Percentiles rank a stretch among this genome's conserved stretches.
phyloP scores from a whole-genome alignment of 2,888 invertebrate genomes.

The Corbicula japonica region DNA sequence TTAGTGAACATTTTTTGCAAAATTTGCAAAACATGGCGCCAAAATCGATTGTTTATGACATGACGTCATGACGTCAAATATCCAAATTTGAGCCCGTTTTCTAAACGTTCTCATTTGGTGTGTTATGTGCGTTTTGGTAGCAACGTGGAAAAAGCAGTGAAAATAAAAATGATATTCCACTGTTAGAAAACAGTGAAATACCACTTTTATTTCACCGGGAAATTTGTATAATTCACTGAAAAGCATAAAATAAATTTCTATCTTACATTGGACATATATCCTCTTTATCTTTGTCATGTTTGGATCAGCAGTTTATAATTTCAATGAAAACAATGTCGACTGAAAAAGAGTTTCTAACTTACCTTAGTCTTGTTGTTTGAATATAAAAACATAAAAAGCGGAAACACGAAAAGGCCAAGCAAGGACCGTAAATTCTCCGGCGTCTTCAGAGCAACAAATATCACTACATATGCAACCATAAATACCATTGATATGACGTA shows the following conservation, averaged over 20 bases:
- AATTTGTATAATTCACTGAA: not conserved
- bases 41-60: too few relatives aligned
- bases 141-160: too few relatives aligned
- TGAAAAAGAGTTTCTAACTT: not conserved
- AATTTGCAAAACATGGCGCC: too few relatives aligned
- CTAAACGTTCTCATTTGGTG: too few relatives aligned
- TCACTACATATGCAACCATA: constrained; percentile 18
- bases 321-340: not conserved
- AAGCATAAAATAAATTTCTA: not conserved
- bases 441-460: constrained; percentile 21
- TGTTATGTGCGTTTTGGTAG: too few relatives aligned
- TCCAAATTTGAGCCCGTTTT: too few relatives aligned
- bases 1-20: too few relatives aligned
- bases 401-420: constrained; percentile 54
- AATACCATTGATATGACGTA: constrained; percentile 18
- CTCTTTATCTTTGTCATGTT: not conserved
- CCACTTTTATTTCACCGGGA: not conserved
- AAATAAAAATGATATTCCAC: too few relatives aligned
- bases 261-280: not conserved
- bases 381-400: constrained; percentile 42
- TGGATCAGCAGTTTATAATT: not conserved
- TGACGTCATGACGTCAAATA: too few relatives aligned
- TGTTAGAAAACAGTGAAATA: not conserved
- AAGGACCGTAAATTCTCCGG: constrained; percentile 52
- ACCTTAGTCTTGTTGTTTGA: constrained; percentile 60